These are phyloP conservation scores for Hydriomena furcata DNA, from an alignment of 2,888 invertebrate species.

Conservation along the genomic window DNA sequence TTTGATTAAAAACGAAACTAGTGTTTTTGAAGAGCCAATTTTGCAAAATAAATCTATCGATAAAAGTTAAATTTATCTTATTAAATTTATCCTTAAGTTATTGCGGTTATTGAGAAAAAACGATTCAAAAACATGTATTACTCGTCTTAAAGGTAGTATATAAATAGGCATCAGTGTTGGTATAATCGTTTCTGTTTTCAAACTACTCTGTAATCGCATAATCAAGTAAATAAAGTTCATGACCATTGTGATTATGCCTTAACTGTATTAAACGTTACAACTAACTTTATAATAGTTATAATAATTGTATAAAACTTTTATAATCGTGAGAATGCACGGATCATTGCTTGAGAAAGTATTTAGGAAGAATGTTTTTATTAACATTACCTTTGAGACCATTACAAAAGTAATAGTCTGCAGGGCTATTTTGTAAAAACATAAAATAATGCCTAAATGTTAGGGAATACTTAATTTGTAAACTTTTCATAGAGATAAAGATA, in stretches of 20 bases:
- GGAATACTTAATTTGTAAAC: no score
- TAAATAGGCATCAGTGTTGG: not conserved
- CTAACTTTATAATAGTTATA: slow-evolving; percentile 20
- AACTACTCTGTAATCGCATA: slow-evolving; percentile 13
- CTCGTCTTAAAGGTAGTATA: no score
- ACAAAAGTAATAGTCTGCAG: slow-evolving; percentile 8
- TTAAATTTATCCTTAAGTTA: no score
- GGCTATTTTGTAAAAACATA: no score
- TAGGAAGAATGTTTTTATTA: not conserved
- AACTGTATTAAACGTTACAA: slow-evolving; percentile 17
- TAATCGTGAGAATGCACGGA: slow-evolving; percentile 51
- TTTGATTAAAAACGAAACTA: no score
- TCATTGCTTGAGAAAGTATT: slow-evolving; percentile 52
- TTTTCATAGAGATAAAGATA: no score
- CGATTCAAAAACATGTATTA: no score
- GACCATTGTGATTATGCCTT: slow-evolving; percentile 24
- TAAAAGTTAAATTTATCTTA: no score
- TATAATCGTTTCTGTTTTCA: slow-evolving; percentile 5
- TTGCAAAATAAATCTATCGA: no score
- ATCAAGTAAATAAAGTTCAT: slow-evolving; percentile 24
- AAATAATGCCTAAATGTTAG: no score
- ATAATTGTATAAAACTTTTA: slow-evolving; percentile 22
- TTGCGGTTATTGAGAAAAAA: no score
- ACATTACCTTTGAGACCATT: slow-evolving; percentile 6
- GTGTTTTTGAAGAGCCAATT: no score